phyloP scores from a whole-genome alignment of 2,888 invertebrate species.

The Iselma pallidipennis region DNA sequence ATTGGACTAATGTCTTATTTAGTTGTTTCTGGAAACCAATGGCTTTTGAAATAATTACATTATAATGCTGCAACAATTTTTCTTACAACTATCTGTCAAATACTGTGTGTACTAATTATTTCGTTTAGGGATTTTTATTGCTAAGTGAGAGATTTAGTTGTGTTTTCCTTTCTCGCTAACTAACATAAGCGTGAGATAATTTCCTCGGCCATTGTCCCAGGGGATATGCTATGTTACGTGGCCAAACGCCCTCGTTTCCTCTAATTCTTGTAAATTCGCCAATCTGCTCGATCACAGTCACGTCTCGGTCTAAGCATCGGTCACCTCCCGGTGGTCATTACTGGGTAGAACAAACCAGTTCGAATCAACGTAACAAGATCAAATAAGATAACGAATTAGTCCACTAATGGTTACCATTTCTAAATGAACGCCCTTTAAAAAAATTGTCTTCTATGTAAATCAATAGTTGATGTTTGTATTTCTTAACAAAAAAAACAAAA shows the following conservation, averaged over 20 bases:
- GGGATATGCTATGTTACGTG: not conserved
- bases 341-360: slow-evolving; percentile 30
- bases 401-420: slow-evolving; percentile 4
- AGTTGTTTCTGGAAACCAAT: slow-evolving; percentile 16
- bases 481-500: not conserved
- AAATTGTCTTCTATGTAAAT: not conserved
- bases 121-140: no score
- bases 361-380: slow-evolving; percentile 28
- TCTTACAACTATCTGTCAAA: slow-evolving; percentile 1
- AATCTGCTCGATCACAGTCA: slow-evolving; percentile 32
- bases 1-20: slow-evolving; percentile 17
- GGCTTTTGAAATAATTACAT: slow-evolving; percentile 2
- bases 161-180: not conserved
- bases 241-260: slow-evolving; percentile 3
- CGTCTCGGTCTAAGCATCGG: slow-evolving; percentile 37
- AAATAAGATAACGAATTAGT: slow-evolving; percentile 37
- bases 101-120: slow-evolving; percentile 4
- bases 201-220: not conserved
- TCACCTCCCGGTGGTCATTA: slow-evolving; percentile 39
- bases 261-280: slow-evolving; percentile 13
- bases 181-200: not conserved
- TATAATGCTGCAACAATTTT: slow-evolving; percentile 11
- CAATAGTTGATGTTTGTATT: not conserved
- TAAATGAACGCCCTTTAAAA: not conserved
- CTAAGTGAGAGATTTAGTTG: not conserved